Percentiles rank a stretch among this genome's conserved stretches.
phyloP scores from a whole-genome alignment of 2,113 vertebrate species.

The Paralichthys olivaceus region DNA sequence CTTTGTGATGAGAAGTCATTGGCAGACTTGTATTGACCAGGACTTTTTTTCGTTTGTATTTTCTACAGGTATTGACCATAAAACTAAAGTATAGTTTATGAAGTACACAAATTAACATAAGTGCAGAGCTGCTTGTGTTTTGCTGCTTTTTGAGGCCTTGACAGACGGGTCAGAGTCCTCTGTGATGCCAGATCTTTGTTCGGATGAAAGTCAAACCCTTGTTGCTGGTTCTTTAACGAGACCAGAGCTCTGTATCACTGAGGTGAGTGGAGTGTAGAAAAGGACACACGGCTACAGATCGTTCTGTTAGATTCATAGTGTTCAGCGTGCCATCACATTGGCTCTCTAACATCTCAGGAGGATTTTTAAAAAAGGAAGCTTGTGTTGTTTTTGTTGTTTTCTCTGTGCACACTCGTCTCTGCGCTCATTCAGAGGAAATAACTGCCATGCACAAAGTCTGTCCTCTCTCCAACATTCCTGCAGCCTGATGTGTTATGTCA shows the following conservation, averaged over 20 bases:
- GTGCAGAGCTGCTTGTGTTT: conserved; percentile 17
- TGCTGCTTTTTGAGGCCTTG: conserved; percentile 20
- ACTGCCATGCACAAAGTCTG: conserved; percentile 28
- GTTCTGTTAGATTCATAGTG: background rate
- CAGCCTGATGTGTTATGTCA: conserved; percentile 47
- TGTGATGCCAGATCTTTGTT: conserved; percentile 1
- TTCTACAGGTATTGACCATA: conserved; percentile 8
- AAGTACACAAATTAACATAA: conserved; percentile 1
- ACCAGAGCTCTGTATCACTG: background rate
- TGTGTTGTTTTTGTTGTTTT: conserved; percentile 9
- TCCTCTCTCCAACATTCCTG: conserved; percentile 71
- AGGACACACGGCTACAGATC: background rate
- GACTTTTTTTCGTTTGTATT: background rate
- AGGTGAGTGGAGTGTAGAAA: background rate
- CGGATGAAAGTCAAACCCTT: background rate
- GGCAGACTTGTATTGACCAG: background rate
- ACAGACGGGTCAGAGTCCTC: background rate
- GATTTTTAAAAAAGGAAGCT: conserved; percentile 1
- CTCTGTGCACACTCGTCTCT: conserved; percentile 3
- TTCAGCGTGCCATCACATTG: background rate
- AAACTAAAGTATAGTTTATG: conserved; percentile 16
- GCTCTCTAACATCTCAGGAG: conserved; percentile 15
- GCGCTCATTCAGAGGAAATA: conserved; percentile 13
- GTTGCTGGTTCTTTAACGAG: background rate
- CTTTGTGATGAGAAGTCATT: background rate